These are phyloP conservation scores for Aptenodytes patagonicus DNA, from an alignment of 2,113 vertebrate genomes.

Conservation along the genomic window DNA sequence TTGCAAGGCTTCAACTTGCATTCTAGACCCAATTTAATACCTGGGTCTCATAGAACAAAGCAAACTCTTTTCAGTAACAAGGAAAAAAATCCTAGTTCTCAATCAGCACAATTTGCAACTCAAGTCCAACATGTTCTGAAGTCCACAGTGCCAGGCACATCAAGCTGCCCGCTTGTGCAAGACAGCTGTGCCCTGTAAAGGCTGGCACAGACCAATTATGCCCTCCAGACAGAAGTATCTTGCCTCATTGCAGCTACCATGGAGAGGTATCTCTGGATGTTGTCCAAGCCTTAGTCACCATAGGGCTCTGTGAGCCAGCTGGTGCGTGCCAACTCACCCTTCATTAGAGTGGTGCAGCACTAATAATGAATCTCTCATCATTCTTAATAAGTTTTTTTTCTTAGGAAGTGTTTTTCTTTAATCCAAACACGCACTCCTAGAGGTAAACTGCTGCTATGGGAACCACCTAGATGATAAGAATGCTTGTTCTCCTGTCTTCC, in stretches of 20 bases:
- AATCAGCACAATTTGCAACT: not conserved
- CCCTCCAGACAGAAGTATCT: not conserved
- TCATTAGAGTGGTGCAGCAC: not conserved
- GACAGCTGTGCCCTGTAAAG: not conserved
- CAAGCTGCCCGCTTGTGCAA: not conserved
- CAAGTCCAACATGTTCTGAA: not conserved
- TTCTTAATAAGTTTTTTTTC: not conserved
- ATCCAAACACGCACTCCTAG: not conserved
- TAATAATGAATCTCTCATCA: not conserved
- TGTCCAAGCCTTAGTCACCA: not conserved
- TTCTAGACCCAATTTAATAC: not conserved
- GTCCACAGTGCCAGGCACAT: not conserved
- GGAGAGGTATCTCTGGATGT: not conserved
- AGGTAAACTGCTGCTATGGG: not conserved
- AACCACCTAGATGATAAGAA: not conserved
- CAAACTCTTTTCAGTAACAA: not conserved
- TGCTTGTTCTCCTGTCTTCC: not conserved
- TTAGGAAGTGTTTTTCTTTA: not conserved
- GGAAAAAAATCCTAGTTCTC: not conserved
- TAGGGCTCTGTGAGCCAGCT: not conserved
- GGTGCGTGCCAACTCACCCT: not conserved
- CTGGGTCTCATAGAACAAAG: not conserved
- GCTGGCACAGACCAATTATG: not conserved
- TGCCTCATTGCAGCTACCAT: not conserved
- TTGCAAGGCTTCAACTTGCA: not conserved